A percentile compares a stretch with the other conserved stretches of the same genome.
Evolutionary conservation across 2,113 vertebrate genomes (phyloP).

Genomic region (Himantopus leucocephalus): DNA sequence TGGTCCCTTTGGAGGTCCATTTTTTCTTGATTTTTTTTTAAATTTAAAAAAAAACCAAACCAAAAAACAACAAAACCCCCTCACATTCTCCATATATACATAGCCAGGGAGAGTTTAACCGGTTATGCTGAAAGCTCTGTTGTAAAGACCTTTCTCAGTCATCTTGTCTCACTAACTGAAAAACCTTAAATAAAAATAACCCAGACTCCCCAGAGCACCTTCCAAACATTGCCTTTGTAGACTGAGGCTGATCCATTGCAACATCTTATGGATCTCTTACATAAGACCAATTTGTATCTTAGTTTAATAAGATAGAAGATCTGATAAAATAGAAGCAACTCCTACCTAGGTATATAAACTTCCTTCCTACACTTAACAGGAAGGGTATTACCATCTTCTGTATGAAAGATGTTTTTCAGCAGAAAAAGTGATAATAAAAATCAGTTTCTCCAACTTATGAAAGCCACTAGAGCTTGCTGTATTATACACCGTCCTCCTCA

Average conservation of each 20-base stretch:
- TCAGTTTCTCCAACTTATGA: not conserved
- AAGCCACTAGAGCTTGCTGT: not conserved
- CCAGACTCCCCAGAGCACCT: not conserved
- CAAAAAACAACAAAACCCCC: too few species aligned
- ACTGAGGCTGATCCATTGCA: accelerated
- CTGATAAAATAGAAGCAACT: not conserved
- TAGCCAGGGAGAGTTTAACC: not conserved
- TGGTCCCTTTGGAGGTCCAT: not conserved
- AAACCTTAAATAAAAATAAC: not conserved
- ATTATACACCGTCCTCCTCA: not conserved
- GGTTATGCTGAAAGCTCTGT: not conserved
- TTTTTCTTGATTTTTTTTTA: not conserved
- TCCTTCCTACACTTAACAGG: not conserved
- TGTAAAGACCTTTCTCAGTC: not conserved
- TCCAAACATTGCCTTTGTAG: not conserved
- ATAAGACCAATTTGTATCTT: not conserved
- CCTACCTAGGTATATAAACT: not conserved
- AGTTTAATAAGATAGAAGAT: accelerated
- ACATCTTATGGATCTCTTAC: not conserved
- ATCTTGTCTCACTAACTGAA: not conserved
- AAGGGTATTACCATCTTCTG: not conserved
- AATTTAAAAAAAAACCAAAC: not conserved
- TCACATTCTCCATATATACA: not conserved
- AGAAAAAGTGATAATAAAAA: not conserved
- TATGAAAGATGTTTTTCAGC: not conserved